phyloP scores from a whole-genome alignment of 2,797 vertebrate species.

The Buceros bicornis region DNA sequence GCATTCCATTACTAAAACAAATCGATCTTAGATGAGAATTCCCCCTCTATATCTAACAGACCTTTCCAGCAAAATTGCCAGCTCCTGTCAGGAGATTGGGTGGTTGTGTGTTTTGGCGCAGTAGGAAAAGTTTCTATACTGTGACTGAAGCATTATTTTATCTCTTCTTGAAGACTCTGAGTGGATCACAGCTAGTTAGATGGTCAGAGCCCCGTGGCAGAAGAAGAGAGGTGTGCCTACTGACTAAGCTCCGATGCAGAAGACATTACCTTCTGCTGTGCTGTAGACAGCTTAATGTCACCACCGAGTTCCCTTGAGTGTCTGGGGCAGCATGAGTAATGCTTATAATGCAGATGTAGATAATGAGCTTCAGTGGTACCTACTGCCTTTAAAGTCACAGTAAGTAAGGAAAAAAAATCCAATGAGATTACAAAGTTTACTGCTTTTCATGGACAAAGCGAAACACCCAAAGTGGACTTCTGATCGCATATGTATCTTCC shows the following conservation, averaged over 20 bases:
- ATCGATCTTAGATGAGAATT: not conserved
- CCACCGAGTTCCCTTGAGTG: not conserved
- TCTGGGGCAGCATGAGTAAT: not conserved
- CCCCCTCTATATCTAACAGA: not conserved
- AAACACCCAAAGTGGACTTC: not conserved
- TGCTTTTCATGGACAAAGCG: not conserved
- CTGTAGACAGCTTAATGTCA: not conserved
- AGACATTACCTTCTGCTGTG: not conserved
- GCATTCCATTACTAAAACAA: not conserved
- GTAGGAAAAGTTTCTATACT: not conserved
- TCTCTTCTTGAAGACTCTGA: not conserved
- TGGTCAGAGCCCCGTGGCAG: not conserved
- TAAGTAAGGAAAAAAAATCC: not conserved
- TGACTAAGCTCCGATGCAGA: not conserved
- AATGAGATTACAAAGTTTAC: not conserved
- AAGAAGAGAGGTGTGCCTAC: accelerated
- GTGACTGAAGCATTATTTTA: not conserved
- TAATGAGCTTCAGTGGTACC: not conserved
- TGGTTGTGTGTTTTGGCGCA: not conserved
- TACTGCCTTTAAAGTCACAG: not conserved
- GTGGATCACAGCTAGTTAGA: not conserved
- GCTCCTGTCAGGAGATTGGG: not conserved
- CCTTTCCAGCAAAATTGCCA: not conserved
- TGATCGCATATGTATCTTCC: not conserved
- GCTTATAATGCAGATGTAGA: not conserved